Evolutionary conservation across 2,888 invertebrate species (phyloP).

Genomic region (Brachynemurus nebulosus): DNA sequence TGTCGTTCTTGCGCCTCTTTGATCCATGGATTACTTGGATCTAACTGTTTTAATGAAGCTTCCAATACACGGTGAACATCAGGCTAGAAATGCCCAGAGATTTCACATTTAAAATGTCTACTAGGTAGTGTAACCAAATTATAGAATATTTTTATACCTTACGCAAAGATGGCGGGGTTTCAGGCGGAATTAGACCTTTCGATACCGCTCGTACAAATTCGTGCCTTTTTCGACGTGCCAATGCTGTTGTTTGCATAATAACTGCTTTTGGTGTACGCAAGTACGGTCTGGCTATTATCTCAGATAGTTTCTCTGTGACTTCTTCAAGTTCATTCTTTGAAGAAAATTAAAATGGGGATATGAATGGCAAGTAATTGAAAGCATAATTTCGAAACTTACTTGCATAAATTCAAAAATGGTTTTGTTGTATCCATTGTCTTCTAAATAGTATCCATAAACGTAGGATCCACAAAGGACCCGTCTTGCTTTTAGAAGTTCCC

Average conservation of each 20-base stretch:
- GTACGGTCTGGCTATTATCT: slow-evolving; percentile 49
- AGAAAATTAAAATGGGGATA: slow-evolving; percentile 16
- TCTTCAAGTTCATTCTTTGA: slow-evolving; percentile 56
- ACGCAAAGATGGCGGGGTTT: slow-evolving; percentile 44
- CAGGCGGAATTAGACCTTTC: slow-evolving; percentile 40
- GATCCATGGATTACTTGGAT: slow-evolving; percentile 38
- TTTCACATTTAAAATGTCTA: not conserved
- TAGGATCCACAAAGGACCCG: slow-evolving; percentile 50
- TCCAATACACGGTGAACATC: slow-evolving; percentile 1
- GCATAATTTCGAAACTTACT: slow-evolving; percentile 27
- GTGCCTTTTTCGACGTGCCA: slow-evolving; percentile 43
- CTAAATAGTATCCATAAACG: slow-evolving; percentile 52
- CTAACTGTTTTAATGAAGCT: slow-evolving; percentile 21
- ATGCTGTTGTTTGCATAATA: slow-evolving; percentile 44
- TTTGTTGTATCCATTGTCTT: slow-evolving; percentile 48
- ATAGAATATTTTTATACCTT: slow-evolving; percentile 23
- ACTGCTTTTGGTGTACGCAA: slow-evolving; percentile 44
- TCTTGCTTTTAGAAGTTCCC: slow-evolving; percentile 46
- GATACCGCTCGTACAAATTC: slow-evolving; percentile 48
- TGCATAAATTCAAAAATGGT: slow-evolving; percentile 56
- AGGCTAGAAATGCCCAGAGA: slow-evolving; percentile 2
- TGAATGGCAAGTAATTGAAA: not conserved
- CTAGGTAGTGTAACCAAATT: not conserved
- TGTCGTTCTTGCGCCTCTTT: slow-evolving; percentile 37
- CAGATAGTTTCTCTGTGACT: slow-evolving; percentile 47